A percentile compares a stretch with the other conserved stretches of the same genome.
These are phyloP conservation scores for Gerosis bhagava DNA, from an alignment of 2,888 invertebrate species.

Conservation along the genomic window DNA sequence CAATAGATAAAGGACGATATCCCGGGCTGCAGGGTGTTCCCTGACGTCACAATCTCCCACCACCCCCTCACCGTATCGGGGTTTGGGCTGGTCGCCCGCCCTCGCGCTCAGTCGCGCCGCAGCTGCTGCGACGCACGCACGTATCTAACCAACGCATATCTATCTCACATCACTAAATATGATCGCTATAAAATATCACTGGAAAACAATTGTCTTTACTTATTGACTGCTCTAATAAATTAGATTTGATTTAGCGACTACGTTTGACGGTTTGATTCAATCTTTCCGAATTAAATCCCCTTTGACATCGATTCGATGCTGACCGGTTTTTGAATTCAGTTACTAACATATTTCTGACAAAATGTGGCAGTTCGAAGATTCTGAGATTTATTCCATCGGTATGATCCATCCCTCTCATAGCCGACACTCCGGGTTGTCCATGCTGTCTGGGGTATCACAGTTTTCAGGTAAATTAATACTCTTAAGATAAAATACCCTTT, in stretches of 20 bases:
- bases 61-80: slow-evolving; percentile 35
- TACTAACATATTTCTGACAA: slow-evolving; percentile 35
- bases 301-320: slow-evolving; percentile 26
- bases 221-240: slow-evolving; percentile 19
- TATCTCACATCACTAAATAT: slow-evolving; percentile 56
- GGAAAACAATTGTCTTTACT: slow-evolving; percentile 41
- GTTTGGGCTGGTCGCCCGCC: slow-evolving; percentile 33
- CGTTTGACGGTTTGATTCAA: too few species aligned
- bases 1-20: slow-evolving; percentile 33
- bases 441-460: slow-evolving; percentile 69
- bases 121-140: slow-evolving; percentile 61
- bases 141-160: slow-evolving; percentile 50
- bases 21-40: slow-evolving; percentile 41
- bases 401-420: slow-evolving; percentile 88
- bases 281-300: too few species aligned
- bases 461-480: slow-evolving; percentile 64
- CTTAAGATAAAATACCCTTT: neutral
- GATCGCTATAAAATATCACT: slow-evolving; percentile 54
- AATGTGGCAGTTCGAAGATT: slow-evolving; percentile 87
- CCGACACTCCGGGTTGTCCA: slow-evolving; percentile 87
- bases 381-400: slow-evolving; percentile 93
- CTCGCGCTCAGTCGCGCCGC: slow-evolving; percentile 65
- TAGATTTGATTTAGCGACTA: slow-evolving; percentile 3
- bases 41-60: slow-evolving; percentile 55
- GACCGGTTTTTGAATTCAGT: slow-evolving; percentile 31